Evolutionary conservation across 2,113 vertebrate genomes (phyloP).

Genomic region (Eublepharis macularius): DNA sequence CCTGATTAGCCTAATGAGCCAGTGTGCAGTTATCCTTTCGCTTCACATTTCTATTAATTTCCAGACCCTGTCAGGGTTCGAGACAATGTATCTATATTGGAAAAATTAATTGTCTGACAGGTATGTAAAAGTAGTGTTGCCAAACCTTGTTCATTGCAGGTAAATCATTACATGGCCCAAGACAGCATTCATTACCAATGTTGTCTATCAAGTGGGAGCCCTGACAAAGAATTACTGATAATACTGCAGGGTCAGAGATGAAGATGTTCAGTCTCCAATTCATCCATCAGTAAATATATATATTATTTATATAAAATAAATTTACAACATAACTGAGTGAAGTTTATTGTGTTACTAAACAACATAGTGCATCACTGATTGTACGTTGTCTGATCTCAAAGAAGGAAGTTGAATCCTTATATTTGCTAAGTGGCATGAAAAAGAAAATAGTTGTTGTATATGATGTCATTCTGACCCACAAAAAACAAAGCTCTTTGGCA

Average conservation of each 20-base stretch:
- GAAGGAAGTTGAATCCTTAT: background rate
- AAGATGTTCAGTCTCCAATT: slow-evolving; percentile 77
- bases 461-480: too few relatives aligned
- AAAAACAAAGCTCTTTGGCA: too few relatives aligned
- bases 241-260: slow-evolving; percentile 70
- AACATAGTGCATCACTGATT: slow-evolving; percentile 55
- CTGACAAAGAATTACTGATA: slow-evolving; percentile 68
- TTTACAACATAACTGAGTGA: slow-evolving; percentile 75
- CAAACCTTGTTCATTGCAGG: slow-evolving; percentile 62
- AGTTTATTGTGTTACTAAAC: slow-evolving; percentile 62
- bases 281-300: slow-evolving; percentile 71
- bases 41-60: slow-evolving; percentile 22
- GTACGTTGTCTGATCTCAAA: slow-evolving; percentile 43
- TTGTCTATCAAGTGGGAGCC: slow-evolving; percentile 76
- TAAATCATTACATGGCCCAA: slow-evolving; percentile 76
- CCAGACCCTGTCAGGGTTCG: slow-evolving; percentile 13
- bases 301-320: slow-evolving; percentile 71
- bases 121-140: slow-evolving; percentile 49
- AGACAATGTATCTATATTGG: slow-evolving; percentile 28
- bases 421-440: background rate
- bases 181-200: slow-evolving; percentile 78
- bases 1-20: slow-evolving; percentile 52
- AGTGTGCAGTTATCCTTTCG: slow-evolving; percentile 28
- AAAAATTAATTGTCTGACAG: slow-evolving; percentile 49
- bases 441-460: background rate